Base-by-base conservation (phyloP, 1,140 invertebrate species). In the Hypothenemus hampei region DNA sequence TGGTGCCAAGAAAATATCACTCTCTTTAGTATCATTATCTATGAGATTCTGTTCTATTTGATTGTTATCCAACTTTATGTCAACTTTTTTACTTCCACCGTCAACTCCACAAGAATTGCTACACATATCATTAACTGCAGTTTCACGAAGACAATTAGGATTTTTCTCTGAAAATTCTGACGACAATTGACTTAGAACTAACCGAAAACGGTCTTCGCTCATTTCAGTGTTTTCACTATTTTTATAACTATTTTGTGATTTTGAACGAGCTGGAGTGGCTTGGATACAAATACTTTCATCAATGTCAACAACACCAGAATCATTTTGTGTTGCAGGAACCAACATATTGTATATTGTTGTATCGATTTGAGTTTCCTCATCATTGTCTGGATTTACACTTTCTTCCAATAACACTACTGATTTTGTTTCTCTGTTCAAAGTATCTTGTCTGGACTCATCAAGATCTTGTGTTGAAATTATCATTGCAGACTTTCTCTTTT, bases 261-360 rank as follows among this genome's bases (percentile, higher is more conserved):
- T 29, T 2, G 11, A 46, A 40, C 11, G n/a, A 58, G 58, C 41
- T 61, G 62, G n/a, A 18, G 62, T 64, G 4, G 53, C 44, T 23
- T 57, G 59, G 18, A 64, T 58, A 24, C 35, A 55, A 35, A 59
- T 57, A 21, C 53, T 59, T 20, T 63, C 62, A 46, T 63, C 46
- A 18, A 63, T 41, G 4, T 40, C 37, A n/a, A n/a, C n/a, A 40
- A 10, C 11, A 5, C 8, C 16, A n/a, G 37, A 31, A 22, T 35
- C 4, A 29, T 43, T 44, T 43, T 49, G 52, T 20, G 50, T 60
- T 11, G 33, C 41, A 3, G 58, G 39, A 20, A 53, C 50, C 7
- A 45, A 35, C 21, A 33, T 19, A 7, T 6, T 44, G 18, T 35
- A 37, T 18, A 21, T 20, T 11, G 6, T 21, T 2, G 39, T 16